Percentiles rank a stretch among this genome's conserved stretches.
Evolutionary conservation across 2,113 vertebrate genomes (phyloP).

Genomic region (Poeciliopsis prolifica): DNA sequence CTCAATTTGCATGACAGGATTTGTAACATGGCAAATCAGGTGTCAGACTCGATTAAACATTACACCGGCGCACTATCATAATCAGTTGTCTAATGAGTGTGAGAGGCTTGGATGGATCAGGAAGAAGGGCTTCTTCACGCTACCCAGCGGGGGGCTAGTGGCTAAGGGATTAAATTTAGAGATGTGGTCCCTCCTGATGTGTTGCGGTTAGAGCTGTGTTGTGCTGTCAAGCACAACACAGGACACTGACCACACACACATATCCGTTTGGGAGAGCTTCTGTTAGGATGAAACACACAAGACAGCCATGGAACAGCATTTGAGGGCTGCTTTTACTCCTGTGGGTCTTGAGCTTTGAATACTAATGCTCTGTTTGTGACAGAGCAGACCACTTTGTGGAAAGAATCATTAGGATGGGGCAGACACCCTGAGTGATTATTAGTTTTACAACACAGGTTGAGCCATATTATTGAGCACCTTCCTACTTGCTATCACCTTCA

Average conservation of each 20-base stretch:
- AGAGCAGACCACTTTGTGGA: constrained; percentile 86
- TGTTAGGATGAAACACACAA: constrained; percentile 85
- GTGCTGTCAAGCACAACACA: constrained; percentile 86
- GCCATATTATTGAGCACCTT: constrained; percentile 30
- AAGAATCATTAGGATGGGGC: constrained; percentile 87
- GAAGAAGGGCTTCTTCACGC: constrained; percentile 88
- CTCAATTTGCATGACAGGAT: constrained; percentile 99
- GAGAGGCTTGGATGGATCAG: constrained; percentile 81
- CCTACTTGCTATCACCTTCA: constrained; percentile 27
- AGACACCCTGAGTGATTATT: constrained; percentile 77
- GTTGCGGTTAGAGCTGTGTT: constrained; percentile 82
- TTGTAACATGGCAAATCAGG: constrained; percentile 99
- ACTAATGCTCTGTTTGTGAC: constrained; percentile 93
- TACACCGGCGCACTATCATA: constrained; percentile 98
- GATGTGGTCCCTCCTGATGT: constrained; percentile 84
- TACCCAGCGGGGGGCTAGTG: constrained; percentile 84
- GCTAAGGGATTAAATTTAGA: constrained; percentile 73
- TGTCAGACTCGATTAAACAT: constrained; percentile 99
- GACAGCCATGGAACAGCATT: constrained; percentile 87
- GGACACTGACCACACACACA: constrained; percentile 87
- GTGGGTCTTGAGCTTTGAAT: constrained; percentile 91
- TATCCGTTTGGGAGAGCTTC: constrained; percentile 77
- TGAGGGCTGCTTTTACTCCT: constrained; percentile 90
- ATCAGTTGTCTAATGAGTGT: constrained; percentile 99
- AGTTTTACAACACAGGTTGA: constrained; percentile 18